Conservation (phyloP, 2,888 invertebrate genomes). For the Mesoligia furuncula region DNA sequence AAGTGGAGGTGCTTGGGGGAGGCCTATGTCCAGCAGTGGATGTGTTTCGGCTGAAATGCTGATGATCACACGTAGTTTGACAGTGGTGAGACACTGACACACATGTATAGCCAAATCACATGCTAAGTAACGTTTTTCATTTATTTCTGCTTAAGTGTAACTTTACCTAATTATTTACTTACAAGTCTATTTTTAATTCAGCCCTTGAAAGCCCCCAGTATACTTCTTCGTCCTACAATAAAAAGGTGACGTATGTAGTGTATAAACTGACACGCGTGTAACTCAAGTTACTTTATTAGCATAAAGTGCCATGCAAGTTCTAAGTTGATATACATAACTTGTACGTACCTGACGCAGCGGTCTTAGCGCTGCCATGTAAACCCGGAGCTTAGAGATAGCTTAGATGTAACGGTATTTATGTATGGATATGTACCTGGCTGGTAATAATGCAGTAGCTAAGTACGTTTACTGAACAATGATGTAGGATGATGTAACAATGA, state of each 20-base stretch:
- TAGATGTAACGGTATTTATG: slow-evolving; percentile 10
- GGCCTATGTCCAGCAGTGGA: too few relatives aligned
- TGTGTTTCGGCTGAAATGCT: too few relatives aligned
- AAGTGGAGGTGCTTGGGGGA: too few relatives aligned
- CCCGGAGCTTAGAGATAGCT: slow-evolving; percentile 9
- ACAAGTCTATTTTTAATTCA: slow-evolving; percentile 8
- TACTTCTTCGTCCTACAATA: slow-evolving; percentile 20
- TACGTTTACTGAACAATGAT: slow-evolving; percentile 11
- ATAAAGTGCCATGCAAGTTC: slow-evolving; percentile 40
- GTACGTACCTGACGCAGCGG: slow-evolving; percentile 6
- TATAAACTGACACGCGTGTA: slow-evolving; percentile 30
- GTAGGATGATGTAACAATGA: too few relatives aligned
- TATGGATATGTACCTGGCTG: background rate
- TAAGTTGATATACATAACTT: slow-evolving; percentile 38
- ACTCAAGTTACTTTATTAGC: slow-evolving; percentile 48
- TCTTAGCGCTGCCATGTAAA: slow-evolving; percentile 12
- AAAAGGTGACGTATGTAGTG: slow-evolving; percentile 28
- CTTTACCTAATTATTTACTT: background rate
- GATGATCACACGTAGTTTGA: background rate
- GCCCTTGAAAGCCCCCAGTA: slow-evolving; percentile 18
- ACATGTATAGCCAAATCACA: background rate
- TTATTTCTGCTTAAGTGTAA: background rate
- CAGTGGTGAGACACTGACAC: background rate
- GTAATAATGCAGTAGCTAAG: background rate
- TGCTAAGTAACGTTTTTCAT: background rate